Evolutionary conservation across 1,140 invertebrate genomes (phyloP).

Genomic region (Drosophila ambigua): DNA sequence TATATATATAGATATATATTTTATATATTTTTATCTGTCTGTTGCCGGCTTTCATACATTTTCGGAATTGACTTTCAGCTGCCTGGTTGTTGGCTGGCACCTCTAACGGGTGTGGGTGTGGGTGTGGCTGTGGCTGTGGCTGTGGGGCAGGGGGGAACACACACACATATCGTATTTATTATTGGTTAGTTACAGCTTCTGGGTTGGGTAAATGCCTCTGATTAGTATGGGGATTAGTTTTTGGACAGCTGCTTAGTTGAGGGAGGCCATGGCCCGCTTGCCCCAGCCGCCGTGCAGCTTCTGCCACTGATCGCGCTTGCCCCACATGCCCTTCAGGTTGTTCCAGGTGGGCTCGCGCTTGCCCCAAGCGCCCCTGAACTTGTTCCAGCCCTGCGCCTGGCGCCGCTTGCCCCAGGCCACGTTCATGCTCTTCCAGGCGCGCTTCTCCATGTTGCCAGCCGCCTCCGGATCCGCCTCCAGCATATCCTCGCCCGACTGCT

Average conservation of each 20-base stretch:
- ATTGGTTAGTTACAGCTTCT: slow-evolving; percentile 42
- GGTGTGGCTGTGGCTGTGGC: too few species aligned
- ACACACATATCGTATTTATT: slow-evolving; percentile 18
- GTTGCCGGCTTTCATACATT: slow-evolving; percentile 79
- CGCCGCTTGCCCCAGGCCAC: slow-evolving; percentile 87
- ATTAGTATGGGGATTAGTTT: slow-evolving; percentile 18
- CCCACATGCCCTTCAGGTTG: slow-evolving; percentile 90
- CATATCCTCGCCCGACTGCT: slow-evolving; percentile 48
- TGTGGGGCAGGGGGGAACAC: slow-evolving; percentile 17
- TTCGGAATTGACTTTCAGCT: slow-evolving; percentile 72
- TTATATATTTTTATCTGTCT: slow-evolving; percentile 22
- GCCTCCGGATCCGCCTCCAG: slow-evolving; percentile 27
- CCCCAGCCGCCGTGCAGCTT: slow-evolving; percentile 80
- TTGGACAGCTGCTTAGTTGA: slow-evolving; percentile 35
- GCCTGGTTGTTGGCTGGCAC: slow-evolving; percentile 7
- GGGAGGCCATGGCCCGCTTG: slow-evolving; percentile 60
- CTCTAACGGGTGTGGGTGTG: background rate
- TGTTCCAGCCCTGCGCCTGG: slow-evolving; percentile 85
- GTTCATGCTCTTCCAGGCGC: slow-evolving; percentile 87
- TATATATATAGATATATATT: background rate
- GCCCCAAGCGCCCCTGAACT: slow-evolving; percentile 87
- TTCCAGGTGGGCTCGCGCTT: slow-evolving; percentile 90
- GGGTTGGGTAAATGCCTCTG: slow-evolving; percentile 37
- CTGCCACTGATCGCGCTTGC: slow-evolving; percentile 85
- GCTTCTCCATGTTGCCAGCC: slow-evolving; percentile 84